Conservation (phyloP, 2,888 invertebrate genomes). For the Petrophora chlorosata region DNA sequence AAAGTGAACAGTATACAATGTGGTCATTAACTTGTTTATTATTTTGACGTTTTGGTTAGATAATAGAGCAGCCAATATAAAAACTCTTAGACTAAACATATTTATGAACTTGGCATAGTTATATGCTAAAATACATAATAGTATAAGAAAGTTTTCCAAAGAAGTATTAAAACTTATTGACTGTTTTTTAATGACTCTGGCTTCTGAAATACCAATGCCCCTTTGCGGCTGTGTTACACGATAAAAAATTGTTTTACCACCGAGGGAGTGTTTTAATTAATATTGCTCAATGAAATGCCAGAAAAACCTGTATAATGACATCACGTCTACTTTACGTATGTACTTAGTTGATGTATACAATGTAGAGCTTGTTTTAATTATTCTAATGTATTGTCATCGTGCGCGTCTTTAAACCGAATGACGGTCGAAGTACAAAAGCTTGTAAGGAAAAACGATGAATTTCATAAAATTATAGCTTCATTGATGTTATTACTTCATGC, state of each 20-base stretch:
- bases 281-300: constrained; percentile 68
- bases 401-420: constrained; percentile 63
- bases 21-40: no score
- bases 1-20: no score
- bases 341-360: not conserved
- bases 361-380: constrained; percentile 58
- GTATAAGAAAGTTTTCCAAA: no score
- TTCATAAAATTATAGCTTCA: constrained; percentile 28
- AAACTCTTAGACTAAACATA: no score
- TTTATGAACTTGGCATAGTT: no score
- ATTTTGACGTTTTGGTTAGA: no score
- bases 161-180: no score
- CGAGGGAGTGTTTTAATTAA: constrained; percentile 73
- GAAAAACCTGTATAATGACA: constrained; percentile 67
- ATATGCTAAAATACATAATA: no score
- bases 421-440: constrained; percentile 66
- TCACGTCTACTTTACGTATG: constrained; percentile 30
- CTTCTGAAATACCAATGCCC: no score
- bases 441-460: constrained; percentile 56
- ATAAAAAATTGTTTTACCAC: constrained; percentile 56
- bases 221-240: constrained; percentile 41
- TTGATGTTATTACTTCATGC: constrained; percentile 21
- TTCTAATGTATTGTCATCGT: constrained; percentile 59
- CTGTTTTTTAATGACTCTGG: no score
- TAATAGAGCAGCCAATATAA: no score